These are phyloP conservation scores for Mustelus asterias DNA, from an alignment of 2,113 vertebrate species.

Conservation along the genomic window DNA sequence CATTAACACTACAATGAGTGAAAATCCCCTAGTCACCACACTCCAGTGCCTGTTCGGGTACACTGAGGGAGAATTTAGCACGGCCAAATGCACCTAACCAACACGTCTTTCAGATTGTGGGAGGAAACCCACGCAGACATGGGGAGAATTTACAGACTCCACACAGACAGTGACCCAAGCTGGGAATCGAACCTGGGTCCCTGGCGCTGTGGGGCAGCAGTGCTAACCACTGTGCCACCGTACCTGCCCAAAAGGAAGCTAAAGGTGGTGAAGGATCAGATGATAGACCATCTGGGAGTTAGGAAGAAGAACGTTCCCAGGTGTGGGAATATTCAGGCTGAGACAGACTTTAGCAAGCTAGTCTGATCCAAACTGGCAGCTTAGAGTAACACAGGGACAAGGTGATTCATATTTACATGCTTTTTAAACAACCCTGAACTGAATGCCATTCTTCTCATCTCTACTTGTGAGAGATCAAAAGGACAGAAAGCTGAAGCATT, in stretches of 20 bases:
- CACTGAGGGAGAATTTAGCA: no score
- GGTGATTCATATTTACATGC: neutral
- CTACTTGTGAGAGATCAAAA: neutral
- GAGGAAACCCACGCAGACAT: no score
- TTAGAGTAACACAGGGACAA: neutral
- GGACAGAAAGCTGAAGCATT: neutral
- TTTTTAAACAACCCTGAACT: neutral
- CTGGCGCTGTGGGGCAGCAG: no score
- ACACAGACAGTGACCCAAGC: no score
- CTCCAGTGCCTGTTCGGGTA: no score
- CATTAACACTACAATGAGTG: no score
- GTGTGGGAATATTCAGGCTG: neutral
- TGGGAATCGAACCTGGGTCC: no score
- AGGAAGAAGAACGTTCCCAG: neutral
- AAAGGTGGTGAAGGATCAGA: neutral
- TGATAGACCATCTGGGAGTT: neutral
- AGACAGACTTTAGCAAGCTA: neutral
- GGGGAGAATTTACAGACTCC: no score
- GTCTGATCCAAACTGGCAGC: neutral
- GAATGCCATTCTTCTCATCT: neutral
- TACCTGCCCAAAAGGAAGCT: neutral
- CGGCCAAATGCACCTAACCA: no score
- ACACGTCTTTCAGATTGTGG: no score
- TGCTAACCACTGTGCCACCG: no score
- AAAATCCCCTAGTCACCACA: no score